phyloP scores from a whole-genome alignment of 2,113 vertebrate species.

The Rutilus rutilus region DNA sequence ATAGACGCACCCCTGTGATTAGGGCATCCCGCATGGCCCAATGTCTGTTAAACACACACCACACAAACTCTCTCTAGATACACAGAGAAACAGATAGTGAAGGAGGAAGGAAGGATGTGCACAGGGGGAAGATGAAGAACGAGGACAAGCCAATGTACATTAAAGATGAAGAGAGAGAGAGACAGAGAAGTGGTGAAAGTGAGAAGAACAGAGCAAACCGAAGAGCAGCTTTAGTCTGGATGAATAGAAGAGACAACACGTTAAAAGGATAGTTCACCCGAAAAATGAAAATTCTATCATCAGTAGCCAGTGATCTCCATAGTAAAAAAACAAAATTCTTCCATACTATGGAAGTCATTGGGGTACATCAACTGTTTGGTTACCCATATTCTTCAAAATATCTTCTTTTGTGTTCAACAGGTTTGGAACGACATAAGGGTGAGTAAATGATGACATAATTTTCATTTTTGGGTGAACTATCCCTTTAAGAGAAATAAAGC shows the following conservation, averaged over 20 bases:
- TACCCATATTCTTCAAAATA: too few species aligned
- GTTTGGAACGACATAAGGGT: too few species aligned
- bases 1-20: constrained; percentile 58
- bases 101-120: constrained; percentile 1
- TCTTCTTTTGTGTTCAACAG: too few species aligned
- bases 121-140: constrained; percentile 2
- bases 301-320: too few species aligned
- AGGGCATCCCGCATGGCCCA: constrained; percentile 49
- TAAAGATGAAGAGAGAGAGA: constrained; percentile 12
- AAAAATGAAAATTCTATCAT: neutral
- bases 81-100: constrained; percentile 1
- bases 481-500: neutral
- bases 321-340: too few species aligned
- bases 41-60: constrained; percentile 48
- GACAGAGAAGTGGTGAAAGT: neutral
- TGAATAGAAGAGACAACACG: neutral
- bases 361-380: too few species aligned
- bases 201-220: neutral
- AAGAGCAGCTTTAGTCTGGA: neutral
- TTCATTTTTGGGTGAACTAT: too few species aligned
- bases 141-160: neutral
- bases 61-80: neutral
- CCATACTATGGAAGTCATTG: too few species aligned
- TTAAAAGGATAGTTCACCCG: neutral
- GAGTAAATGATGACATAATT: too few species aligned